phyloP scores from a whole-genome alignment of 2,888 invertebrate species.

The Amiota minor region DNA sequence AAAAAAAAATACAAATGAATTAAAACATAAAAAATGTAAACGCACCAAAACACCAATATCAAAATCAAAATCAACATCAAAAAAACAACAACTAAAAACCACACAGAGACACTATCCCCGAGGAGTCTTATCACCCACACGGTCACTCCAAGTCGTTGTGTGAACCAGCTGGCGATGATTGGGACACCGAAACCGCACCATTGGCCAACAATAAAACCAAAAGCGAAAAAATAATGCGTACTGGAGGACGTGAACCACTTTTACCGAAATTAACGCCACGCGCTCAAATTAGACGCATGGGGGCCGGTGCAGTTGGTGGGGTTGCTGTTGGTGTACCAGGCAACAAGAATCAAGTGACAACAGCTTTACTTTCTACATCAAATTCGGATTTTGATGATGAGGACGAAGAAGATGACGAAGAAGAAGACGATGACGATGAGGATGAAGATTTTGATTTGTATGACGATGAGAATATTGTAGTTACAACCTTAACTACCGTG shows the following conservation, averaged over 20 bases:
- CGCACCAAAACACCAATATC: conserved; percentile 36
- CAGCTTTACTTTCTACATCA: conserved; percentile 79
- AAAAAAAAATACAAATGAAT: conserved; percentile 30
- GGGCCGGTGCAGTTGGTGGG: conserved; percentile 54
- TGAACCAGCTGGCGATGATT: conserved; percentile 75
- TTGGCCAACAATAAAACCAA: conserved; percentile 64
- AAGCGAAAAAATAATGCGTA: conserved; percentile 54
- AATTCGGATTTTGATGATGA: conserved; percentile 74
- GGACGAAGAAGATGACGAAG: conserved; percentile 70
- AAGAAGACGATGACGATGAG: conserved; percentile 68
- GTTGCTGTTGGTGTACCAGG: conserved; percentile 50
- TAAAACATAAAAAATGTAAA: neutral
- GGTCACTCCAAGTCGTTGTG: conserved; percentile 78
- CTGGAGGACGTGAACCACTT: conserved; percentile 74
- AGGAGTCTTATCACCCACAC: conserved; percentile 77
- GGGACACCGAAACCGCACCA: conserved; percentile 64
- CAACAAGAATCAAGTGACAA: conserved; percentile 75
- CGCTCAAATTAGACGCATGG: conserved; percentile 77
- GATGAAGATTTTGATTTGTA: conserved; percentile 73
- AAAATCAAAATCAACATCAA: conserved; percentile 37
- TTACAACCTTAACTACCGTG: conserved; percentile 64
- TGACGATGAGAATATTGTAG: conserved; percentile 73
- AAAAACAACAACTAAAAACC: conserved; percentile 10
- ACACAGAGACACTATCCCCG: conserved; percentile 80
- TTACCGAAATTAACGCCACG: conserved; percentile 77